These are phyloP conservation scores for Ceraclea dissimilis DNA, from an alignment of 2,888 invertebrate species.

Conservation along the genomic window DNA sequence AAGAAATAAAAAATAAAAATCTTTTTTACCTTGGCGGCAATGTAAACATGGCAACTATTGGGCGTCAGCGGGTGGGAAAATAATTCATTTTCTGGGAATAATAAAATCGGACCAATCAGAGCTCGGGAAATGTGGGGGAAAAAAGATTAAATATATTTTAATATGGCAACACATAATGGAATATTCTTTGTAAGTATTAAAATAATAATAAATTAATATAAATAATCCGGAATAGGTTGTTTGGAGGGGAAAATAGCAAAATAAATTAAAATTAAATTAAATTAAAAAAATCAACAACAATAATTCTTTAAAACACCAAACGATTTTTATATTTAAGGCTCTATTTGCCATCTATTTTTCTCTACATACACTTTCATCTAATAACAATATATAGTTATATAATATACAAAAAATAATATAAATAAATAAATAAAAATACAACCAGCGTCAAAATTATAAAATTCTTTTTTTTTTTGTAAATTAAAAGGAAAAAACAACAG, in stretches of 20 bases:
- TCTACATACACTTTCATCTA: constrained; percentile 21
- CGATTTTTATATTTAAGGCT: constrained; percentile 15
- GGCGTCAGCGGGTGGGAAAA: constrained; percentile 13
- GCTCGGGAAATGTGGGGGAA: constrained; percentile 1
- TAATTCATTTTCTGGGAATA: background rate
- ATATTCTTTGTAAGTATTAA: background rate
- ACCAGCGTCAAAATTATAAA: constrained; percentile 16
- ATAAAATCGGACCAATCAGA: background rate
- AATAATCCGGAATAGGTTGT: background rate
- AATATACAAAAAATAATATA: background rate
- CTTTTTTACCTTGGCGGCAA: constrained; percentile 26
- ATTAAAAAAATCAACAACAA: constrained; percentile 4
- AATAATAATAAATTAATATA: background rate
- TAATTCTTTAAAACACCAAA: constrained; percentile 18
- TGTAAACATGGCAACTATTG: constrained; percentile 26
- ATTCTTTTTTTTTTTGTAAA: constrained; percentile 4
- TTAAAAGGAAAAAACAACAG: background rate
- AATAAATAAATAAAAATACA: constrained; percentile 7
- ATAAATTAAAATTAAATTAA: background rate
- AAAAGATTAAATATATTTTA: background rate
- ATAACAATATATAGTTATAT: constrained; percentile 9
- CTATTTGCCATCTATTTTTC: constrained; percentile 25
- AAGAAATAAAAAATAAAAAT: constrained; percentile 17
- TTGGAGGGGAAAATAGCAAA: background rate
- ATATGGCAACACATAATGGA: background rate